phyloP scores from a whole-genome alignment of 1,140 invertebrate species.

The Euura saliciscinereae region DNA sequence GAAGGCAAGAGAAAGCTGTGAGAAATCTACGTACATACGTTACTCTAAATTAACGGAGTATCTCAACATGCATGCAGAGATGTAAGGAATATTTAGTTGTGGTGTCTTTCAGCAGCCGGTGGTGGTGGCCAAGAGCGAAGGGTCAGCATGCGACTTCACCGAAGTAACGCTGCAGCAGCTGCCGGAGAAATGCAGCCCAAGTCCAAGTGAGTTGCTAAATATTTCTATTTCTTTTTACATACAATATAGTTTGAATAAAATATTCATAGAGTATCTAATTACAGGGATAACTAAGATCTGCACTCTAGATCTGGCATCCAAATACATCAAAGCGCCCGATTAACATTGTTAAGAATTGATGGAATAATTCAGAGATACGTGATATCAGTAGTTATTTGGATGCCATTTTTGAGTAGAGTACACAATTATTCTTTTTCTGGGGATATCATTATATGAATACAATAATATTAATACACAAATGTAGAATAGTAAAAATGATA shows the following conservation, averaged over 20 bases:
- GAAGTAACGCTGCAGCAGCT: conserved; percentile 42
- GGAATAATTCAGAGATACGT: no score
- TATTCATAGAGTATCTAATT: background rate
- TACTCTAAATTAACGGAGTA: no score
- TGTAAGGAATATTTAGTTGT: conserved; percentile 7
- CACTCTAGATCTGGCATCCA: background rate
- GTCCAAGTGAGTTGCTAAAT: conserved; percentile 57
- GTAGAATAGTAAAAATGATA: no score
- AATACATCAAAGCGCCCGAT: background rate
- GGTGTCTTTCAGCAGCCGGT: conserved; percentile 48
- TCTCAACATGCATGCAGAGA: background rate
- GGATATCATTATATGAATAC: no score
- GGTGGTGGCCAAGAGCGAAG: conserved; percentile 55
- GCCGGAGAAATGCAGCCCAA: conserved; percentile 51
- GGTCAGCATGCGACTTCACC: conserved; percentile 57
- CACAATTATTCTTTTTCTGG: background rate
- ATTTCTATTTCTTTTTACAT: background rate
- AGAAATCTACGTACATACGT: no score
- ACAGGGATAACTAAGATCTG: background rate
- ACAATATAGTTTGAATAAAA: background rate
- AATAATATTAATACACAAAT: no score
- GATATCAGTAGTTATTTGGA: background rate
- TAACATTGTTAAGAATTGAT: no score
- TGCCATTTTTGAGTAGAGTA: background rate
- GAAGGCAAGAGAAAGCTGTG: background rate